Conservation (phyloP, 23 tunicate genomes). For the Clavelina lepadiformis region DNA sequence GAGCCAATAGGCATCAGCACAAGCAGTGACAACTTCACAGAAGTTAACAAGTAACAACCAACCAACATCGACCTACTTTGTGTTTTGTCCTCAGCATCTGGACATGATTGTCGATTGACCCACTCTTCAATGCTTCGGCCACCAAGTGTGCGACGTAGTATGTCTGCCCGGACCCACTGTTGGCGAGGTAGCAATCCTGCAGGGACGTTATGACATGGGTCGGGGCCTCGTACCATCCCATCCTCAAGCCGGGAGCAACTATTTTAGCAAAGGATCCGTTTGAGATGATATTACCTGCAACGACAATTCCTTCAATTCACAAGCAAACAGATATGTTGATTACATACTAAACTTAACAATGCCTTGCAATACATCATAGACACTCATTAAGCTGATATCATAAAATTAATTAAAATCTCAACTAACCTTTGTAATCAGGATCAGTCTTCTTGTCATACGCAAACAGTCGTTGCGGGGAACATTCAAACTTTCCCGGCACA, state of each 20-base stretch:
- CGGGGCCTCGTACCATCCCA: conserved; percentile 85
- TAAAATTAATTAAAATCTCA: neutral
- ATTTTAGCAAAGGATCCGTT: conserved; percentile 64
- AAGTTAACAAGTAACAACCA: no score
- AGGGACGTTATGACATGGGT: conserved; percentile 11
- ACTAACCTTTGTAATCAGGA: conserved; percentile 57
- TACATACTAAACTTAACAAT: no score
- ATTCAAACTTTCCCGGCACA: conserved; percentile 23
- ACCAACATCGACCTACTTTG: no score
- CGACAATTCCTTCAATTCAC: no score
- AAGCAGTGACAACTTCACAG: no score
- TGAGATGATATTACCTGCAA: conserved; percentile 61
- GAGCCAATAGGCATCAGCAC: no score
- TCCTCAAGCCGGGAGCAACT: conserved; percentile 63
- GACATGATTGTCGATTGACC: conserved; percentile 44
- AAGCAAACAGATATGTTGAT: no score
- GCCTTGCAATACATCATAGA: no score
- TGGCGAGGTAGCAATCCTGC: conserved; percentile 6
- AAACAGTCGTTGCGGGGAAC: conserved; percentile 53
- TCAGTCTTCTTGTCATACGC: conserved; percentile 55
- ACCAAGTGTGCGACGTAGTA: conserved; percentile 20
- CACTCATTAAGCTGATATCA: neutral
- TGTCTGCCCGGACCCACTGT: conserved; percentile 49
- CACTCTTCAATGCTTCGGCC: conserved; percentile 39
- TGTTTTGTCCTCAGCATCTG: conserved; percentile 19